A percentile compares a stretch with the other conserved stretches of the same genome.
Evolutionary conservation across 2,797 vertebrate genomes (phyloP).

Genomic region (Sebastes goodei): DNA sequence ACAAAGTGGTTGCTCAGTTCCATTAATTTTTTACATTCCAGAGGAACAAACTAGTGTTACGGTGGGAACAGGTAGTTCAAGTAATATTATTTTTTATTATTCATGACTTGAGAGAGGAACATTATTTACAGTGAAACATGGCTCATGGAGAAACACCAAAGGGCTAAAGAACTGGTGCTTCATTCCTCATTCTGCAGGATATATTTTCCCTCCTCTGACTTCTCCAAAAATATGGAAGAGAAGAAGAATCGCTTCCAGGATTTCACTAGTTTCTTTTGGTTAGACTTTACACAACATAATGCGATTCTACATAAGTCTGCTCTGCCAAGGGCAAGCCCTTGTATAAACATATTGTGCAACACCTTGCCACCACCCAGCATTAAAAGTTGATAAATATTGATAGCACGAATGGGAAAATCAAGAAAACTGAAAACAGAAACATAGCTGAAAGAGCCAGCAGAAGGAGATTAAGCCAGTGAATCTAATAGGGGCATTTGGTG

Average conservation of each 20-base stretch:
- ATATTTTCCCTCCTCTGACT: slow-evolving; percentile 12
- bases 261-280: slow-evolving; percentile 13
- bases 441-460: not conserved
- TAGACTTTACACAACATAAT: not conserved
- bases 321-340: not conserved
- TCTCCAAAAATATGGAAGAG: slow-evolving; percentile 10
- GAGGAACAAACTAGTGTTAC: slow-evolving; percentile 1
- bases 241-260: slow-evolving; percentile 10
- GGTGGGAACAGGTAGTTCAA: not conserved
- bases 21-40: slow-evolving; percentile 15
- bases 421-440: not conserved
- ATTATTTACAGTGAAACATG: slow-evolving; percentile 45
- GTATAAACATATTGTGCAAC: slow-evolving; percentile 21
- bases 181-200: slow-evolving; percentile 46
- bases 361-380: not conserved
- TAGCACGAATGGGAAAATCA: not conserved
- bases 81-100: slow-evolving; percentile 33
- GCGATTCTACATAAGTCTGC: slow-evolving; percentile 1
- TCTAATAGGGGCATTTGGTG: not conserved
- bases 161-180: slow-evolving; percentile 17
- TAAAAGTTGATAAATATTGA: slow-evolving; percentile 43
- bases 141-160: slow-evolving; percentile 36
- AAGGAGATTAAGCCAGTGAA: not conserved
- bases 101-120: slow-evolving; percentile 40
- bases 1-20: slow-evolving; percentile 1